Base-by-base conservation (phyloP, 53 echinoderm and acorn worm species). In the Zoroaster sp. region DNA sequence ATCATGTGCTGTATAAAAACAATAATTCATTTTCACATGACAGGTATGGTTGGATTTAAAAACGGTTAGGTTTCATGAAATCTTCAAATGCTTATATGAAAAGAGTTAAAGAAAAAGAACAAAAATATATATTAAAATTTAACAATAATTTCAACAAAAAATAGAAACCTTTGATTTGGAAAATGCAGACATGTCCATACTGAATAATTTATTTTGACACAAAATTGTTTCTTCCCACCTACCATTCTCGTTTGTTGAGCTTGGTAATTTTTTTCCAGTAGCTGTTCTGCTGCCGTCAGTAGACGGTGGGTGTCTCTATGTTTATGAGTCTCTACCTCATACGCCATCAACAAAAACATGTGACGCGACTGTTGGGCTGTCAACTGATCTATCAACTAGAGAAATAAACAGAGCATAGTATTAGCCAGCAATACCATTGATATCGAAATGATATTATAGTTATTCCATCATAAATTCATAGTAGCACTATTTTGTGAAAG, bases 321-420 rank as follows among this genome's bases (percentile, higher is more conserved):
- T 6, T 42, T 71, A 11, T 90, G 91, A 28, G 86, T 85, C 55
- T 97, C 97, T 5, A 92, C 87, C 86, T 97, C 97, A 46, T 92
- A 97, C 2, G 92, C 78, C 95, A 94, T 97, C 75, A 86, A 87
- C 32, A 97, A 73, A 77, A 97, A 97, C 77, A 94, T 92, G 77
- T 94, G 91, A 11, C 97, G 85, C 3, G 97, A 91, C 35, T 89
- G 92, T 88, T 95, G 94, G 2, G 77, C 43, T 2, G 88, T 94
- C 83, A 97, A 73, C 83, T 94, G 91, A n/a, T 91, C 91, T 67
- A 97, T 97, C 35, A 95, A 79, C 97, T 97, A 73, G 0, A 66
- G 23, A 30, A 11, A 41, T 35, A 17, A 35, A 35, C 14, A 13
- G 11, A 70, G 10, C 15, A 70, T 20, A 12, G n/a, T n/a, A 12